These are phyloP conservation scores for Exephanes ischioxanthus DNA, from an alignment of 2,888 invertebrate species.

Conservation along the genomic window DNA sequence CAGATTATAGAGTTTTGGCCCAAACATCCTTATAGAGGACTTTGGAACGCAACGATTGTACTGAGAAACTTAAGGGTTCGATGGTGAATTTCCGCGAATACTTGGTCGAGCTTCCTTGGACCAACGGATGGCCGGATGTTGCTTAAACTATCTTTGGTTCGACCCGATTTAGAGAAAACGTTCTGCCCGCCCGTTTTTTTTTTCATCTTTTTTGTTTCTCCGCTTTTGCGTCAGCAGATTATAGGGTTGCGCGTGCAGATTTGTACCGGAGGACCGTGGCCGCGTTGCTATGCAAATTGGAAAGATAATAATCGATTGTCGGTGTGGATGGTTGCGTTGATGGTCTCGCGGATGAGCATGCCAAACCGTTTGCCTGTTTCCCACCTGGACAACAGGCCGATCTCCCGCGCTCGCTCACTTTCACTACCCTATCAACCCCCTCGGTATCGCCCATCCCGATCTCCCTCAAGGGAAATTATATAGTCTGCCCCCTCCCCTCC, in stretches of 20 bases:
- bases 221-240: slow-evolving; percentile 2
- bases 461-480: slow-evolving; percentile 85
- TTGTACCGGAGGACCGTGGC: slow-evolving; percentile 75
- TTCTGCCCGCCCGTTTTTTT: neutral
- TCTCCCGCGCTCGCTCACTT: slow-evolving; percentile 68
- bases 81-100: neutral
- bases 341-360: slow-evolving; percentile 81
- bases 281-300: slow-evolving; percentile 84
- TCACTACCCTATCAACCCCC: slow-evolving; percentile 65
- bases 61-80: too few relatives aligned
- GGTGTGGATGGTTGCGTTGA: slow-evolving; percentile 81
- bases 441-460: slow-evolving; percentile 80
- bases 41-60: too few relatives aligned
- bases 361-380: slow-evolving; percentile 73
- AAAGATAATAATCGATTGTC: slow-evolving; percentile 85
- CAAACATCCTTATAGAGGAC: too few relatives aligned
- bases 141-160: neutral
- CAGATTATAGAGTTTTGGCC: neutral
- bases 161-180: neutral
- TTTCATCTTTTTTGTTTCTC: slow-evolving; percentile 2
- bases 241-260: slow-evolving; percentile 73
- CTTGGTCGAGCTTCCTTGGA: neutral
- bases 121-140: neutral
- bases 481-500: slow-evolving; percentile 74
- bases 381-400: slow-evolving; percentile 68